Percentiles rank a stretch among this genome's conserved stretches.
These are phyloP conservation scores for Frankliniella fusca DNA, from an alignment of 2,888 invertebrate genomes.

Conservation along the genomic window DNA sequence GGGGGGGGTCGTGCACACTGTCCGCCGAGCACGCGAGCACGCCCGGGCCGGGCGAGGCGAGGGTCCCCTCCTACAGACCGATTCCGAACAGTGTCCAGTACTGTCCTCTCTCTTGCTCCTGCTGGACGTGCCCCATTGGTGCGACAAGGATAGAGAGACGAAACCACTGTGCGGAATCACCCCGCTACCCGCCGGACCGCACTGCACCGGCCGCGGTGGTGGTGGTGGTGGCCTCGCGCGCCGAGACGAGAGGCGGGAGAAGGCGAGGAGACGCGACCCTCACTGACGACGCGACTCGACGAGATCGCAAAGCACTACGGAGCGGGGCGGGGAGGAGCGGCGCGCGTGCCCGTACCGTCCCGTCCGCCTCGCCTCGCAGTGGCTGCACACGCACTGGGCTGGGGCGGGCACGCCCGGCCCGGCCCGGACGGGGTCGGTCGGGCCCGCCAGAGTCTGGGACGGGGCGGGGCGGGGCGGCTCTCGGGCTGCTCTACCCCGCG, in stretches of 20 bases:
- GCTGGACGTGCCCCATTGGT: no score
- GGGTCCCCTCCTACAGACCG: no score
- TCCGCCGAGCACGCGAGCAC: no score
- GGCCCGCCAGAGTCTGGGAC: neutral
- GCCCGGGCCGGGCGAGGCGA: no score
- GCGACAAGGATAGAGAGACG: no score
- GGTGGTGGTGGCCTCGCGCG: neutral
- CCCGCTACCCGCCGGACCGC: no score
- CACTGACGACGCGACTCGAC: neutral
- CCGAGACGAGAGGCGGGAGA: neutral
- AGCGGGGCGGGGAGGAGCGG: neutral
- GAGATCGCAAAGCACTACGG: neutral
- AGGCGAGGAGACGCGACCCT: no score
- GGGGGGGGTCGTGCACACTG: no score
- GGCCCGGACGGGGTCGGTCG: neutral
- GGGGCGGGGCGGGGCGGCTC: neutral
- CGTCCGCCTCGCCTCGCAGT: neutral
- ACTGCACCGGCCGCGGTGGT: neutral
- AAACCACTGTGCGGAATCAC: no score
- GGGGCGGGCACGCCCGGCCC: no score
- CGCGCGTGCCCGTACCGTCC: neutral
- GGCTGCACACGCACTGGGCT: slow-evolving; percentile 15
- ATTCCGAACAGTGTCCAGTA: no score
- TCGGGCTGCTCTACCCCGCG: neutral
- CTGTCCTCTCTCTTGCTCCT: no score